These are phyloP conservation scores for Drepana falcataria DNA, from an alignment of 2,888 invertebrate species.

Conservation along the genomic window DNA sequence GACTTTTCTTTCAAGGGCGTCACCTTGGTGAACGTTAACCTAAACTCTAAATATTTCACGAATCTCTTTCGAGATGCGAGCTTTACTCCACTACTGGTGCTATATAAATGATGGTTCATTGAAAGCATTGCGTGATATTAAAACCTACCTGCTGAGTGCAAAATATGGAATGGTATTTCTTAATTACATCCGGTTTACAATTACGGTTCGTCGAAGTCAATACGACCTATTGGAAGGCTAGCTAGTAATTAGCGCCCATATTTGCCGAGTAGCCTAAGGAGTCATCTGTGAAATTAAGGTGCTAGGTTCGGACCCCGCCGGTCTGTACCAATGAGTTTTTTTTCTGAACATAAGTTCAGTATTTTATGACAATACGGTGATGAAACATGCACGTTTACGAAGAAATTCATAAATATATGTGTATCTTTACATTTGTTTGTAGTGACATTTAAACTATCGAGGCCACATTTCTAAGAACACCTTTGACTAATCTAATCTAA, in stretches of 20 bases:
- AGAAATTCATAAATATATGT: no score
- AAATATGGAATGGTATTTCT: neutral
- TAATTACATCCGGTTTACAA: neutral
- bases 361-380: no score
- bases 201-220: neutral
- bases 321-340: no score
- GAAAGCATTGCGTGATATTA: no score
- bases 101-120: neutral
- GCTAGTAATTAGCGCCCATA: neutral
- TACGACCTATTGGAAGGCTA: neutral
- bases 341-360: no score
- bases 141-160: neutral
- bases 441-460: no score
- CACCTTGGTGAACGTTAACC: slow-evolving; percentile 1
- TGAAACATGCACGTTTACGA: no score
- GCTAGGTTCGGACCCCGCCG: no score
- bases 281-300: no score
- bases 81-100: neutral
- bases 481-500: no score
- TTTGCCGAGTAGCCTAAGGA: no score
- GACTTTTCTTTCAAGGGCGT: slow-evolving; percentile 43
- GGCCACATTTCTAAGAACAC: neutral
- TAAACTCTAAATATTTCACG: neutral
- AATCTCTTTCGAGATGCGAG: neutral
- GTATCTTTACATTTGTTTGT: no score